Base-by-base conservation (phyloP, 2,888 invertebrate genomes). In the Eristalinus aeneus region DNA sequence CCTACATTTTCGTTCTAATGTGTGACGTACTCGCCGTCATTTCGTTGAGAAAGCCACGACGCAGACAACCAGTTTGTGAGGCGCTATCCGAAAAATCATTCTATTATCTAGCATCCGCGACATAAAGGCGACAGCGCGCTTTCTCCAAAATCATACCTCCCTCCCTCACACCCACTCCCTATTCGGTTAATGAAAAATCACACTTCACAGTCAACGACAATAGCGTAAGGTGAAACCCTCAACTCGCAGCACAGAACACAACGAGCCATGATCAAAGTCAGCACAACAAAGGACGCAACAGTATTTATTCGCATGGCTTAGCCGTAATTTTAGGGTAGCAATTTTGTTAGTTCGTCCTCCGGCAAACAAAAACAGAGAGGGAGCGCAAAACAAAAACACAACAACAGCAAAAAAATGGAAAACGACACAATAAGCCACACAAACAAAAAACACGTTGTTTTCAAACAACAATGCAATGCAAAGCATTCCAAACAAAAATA, bases 181-280 rank as follows among this genome's bases (percentile, higher is more conserved):
- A 27, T 69, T 69, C 56, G 46, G 27, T 75, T 46, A 68, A 32
- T 74, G 23, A 68, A 79, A 36, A 63, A 56, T 63, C 54, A 39
- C 61, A 16, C 74, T 32, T 31, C 54, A 56, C 16, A 12, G 11
- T 11, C n/a, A 20, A 12, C n/a, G n/a, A 63, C 20, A 63, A 46
- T 23, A 69, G 5, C 54, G n/a, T 16, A 39, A 67, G 39, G 32
- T 22, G 39, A 60, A 63, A 72, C 63, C 56, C 20, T 11, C 71
- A 65, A 72, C 61, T 34, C 22, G 39, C 23, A 34, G 20, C 53
- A 36, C 22, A 23, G 8, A 68, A 65, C 58, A 74, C 34, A 76
- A 69, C 73, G 68, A 86, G 73, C 73, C 64, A 73, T 86, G 69
- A 76, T 76, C 80, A 79, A 80, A 85, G 81, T 71, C 79, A 86